A percentile compares a stretch with the other conserved stretches of the same genome.
Conservation (phyloP, 2,888 invertebrate species). For the Clanis bilineata region DNA sequence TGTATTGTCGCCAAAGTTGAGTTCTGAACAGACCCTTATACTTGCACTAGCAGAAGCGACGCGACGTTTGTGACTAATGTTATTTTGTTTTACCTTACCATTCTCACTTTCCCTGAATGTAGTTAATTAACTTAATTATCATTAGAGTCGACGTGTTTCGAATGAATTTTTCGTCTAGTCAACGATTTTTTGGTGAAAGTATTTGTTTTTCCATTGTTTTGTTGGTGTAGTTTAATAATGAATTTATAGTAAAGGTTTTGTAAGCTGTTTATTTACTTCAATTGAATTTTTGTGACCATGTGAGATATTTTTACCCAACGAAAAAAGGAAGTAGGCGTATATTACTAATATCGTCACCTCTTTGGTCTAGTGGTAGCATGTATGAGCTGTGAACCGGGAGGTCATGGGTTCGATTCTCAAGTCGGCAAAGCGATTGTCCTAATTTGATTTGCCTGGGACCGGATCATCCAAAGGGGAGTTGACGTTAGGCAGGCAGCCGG, state of each 20-base stretch:
- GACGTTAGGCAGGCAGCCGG: too few relatives aligned
- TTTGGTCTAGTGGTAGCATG: too few relatives aligned
- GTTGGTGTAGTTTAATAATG: not conserved
- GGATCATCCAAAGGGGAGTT: too few relatives aligned
- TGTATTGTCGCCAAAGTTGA: not conserved
- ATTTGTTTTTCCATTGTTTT: not conserved
- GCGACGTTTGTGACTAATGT: constrained; percentile 19
- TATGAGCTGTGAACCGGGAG: too few relatives aligned
- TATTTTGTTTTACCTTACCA: constrained; percentile 20
- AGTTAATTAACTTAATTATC: constrained; percentile 9
- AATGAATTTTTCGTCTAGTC: not conserved
- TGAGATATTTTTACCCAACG: too few relatives aligned
- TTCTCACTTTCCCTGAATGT: constrained; percentile 3
- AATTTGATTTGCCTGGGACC: too few relatives aligned
- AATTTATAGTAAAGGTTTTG: not conserved
- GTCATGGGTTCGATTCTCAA: too few relatives aligned
- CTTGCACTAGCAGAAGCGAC: not conserved
- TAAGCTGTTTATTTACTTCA: too few relatives aligned
- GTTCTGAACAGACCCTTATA: not conserved
- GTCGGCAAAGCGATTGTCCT: too few relatives aligned
- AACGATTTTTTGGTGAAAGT: not conserved
- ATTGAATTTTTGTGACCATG: too few relatives aligned
- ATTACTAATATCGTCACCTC: too few relatives aligned
- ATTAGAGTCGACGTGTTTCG: not conserved
- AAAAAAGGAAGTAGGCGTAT: too few relatives aligned